Evolutionary conservation across 2,888 invertebrate species (phyloP).

Genomic region (Allacma fusca): DNA sequence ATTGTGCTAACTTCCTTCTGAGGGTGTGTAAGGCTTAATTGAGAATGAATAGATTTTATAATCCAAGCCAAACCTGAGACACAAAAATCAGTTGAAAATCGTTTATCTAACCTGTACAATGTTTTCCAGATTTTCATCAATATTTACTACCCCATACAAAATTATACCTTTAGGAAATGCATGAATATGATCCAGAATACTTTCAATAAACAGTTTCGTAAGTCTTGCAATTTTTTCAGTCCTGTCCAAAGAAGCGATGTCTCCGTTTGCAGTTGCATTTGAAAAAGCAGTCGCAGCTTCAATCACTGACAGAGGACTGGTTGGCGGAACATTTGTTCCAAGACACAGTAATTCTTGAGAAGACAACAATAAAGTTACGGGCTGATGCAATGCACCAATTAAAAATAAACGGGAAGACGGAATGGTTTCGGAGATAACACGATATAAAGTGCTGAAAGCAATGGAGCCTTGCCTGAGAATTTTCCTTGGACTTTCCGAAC

Average conservation of each 20-base stretch:
- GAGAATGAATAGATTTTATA: constrained; percentile 59
- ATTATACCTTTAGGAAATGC: constrained; percentile 82
- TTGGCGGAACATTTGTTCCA: constrained; percentile 51
- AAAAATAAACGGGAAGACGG: constrained; percentile 92
- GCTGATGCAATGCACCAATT: constrained; percentile 88
- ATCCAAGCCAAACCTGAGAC: constrained; percentile 58
- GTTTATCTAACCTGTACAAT: too few relatives aligned
- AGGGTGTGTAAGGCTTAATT: constrained; percentile 51
- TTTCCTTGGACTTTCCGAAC: constrained; percentile 65
- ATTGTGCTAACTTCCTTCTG: constrained; percentile 70
- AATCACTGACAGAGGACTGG: constrained; percentile 49
- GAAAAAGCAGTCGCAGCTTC: constrained; percentile 47
- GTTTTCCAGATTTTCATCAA: neutral
- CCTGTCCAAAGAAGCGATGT: constrained; percentile 57
- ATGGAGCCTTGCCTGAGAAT: constrained; percentile 84
- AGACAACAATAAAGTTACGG: constrained; percentile 83
- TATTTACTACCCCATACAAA: too few relatives aligned
- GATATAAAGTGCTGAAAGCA: constrained; percentile 86
- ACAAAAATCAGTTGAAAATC: too few relatives aligned
- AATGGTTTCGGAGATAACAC: constrained; percentile 86
- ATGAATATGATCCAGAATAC: constrained; percentile 83
- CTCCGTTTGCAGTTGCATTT: constrained; percentile 50
- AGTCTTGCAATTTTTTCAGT: constrained; percentile 72
- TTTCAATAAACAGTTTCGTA: constrained; percentile 81
- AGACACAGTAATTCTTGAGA: constrained; percentile 57